Base-by-base conservation (phyloP, 2,888 invertebrate genomes). In the Elysia crispata region DNA sequence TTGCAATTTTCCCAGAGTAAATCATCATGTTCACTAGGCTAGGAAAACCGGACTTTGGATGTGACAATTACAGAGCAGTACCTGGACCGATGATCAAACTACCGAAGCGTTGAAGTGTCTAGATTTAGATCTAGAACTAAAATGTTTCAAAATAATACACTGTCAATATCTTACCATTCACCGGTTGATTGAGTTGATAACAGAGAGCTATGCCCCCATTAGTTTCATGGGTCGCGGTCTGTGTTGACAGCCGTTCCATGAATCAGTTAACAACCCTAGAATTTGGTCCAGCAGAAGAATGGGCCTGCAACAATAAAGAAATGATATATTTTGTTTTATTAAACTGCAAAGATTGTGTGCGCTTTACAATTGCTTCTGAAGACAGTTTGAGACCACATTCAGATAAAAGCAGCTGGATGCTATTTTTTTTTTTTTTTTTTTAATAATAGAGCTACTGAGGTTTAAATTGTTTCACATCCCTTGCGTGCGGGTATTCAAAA, bases 241-340 rank as follows among this genome's bases (percentile, higher is more conserved):
- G 62, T 67, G 73, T 80, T 83, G 83, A 72, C 31, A 83, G 83
- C 83, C 83, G 83, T 83, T 83, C 83, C 83, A 83, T 83, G 81
- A 81, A 81, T 81, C 73, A 83, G 57, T 75, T 62, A 79, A 73
- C 77, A 69, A 80, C 80, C 75, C 69, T 66, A 30, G 20, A 13
- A 25, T 20, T 54, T 18, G 8, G 30, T 3, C 5, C 11, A 41
- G 41, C 11, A 41, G 41, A 41, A 41, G 41, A 41, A 41, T 11
- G 41, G 11, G 11, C 11, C 3, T 41, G 11, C 5, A 3, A 41
- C 41, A 11, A 41, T 41, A 41, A 6, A 41, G 41, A 41, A 3
- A 41, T 3, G 41, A 41, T 41, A 11, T 41, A 41, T 41, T 41
- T 11, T 41, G 11, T 41, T 11, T 18, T 25, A 18, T 31, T 28